Percentiles rank a stretch among this genome's conserved stretches.
phyloP scores from a whole-genome alignment of 2,888 invertebrate genomes.

The Dicyrtomina minuta region DNA sequence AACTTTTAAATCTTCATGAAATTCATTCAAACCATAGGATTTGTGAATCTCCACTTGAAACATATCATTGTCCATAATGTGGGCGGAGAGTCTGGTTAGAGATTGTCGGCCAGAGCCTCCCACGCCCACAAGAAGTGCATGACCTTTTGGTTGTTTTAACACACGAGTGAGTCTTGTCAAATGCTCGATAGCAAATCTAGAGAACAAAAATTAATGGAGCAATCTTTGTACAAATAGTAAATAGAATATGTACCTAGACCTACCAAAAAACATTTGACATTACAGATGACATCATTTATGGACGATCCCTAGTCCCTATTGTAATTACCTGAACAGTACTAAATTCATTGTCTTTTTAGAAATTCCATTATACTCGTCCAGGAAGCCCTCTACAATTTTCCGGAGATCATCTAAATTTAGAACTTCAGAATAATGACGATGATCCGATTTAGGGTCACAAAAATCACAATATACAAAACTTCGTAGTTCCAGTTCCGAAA shows the following conservation, averaged over 20 bases:
- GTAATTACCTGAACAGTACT: slow-evolving; percentile 75
- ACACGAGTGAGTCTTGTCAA: slow-evolving; percentile 86
- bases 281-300: too few species aligned
- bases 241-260: background rate
- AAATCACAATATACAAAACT: slow-evolving; percentile 92
- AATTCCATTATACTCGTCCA: slow-evolving; percentile 91
- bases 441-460: slow-evolving; percentile 88
- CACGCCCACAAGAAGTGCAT: slow-evolving; percentile 87
- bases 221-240: slow-evolving; percentile 38
- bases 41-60: slow-evolving; percentile 82
- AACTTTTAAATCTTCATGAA: slow-evolving; percentile 87
- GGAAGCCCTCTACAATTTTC: slow-evolving; percentile 80
- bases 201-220: slow-evolving; percentile 16
- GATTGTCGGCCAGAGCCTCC: slow-evolving; percentile 94
- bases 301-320: background rate
- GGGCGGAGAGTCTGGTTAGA: slow-evolving; percentile 82
- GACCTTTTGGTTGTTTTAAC: slow-evolving; percentile 86
- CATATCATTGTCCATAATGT: slow-evolving; percentile 89
- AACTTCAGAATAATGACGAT: slow-evolving; percentile 84
- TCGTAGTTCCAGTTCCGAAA: slow-evolving; percentile 79
- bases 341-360: slow-evolving; percentile 95
- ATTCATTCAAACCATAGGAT: slow-evolving; percentile 71
- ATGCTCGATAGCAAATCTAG: slow-evolving; percentile 92
- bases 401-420: slow-evolving; percentile 76
- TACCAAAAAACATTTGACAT: too few species aligned